Conservation (phyloP, 2,113 vertebrate genomes). For the Actenoides hombroni region DNA sequence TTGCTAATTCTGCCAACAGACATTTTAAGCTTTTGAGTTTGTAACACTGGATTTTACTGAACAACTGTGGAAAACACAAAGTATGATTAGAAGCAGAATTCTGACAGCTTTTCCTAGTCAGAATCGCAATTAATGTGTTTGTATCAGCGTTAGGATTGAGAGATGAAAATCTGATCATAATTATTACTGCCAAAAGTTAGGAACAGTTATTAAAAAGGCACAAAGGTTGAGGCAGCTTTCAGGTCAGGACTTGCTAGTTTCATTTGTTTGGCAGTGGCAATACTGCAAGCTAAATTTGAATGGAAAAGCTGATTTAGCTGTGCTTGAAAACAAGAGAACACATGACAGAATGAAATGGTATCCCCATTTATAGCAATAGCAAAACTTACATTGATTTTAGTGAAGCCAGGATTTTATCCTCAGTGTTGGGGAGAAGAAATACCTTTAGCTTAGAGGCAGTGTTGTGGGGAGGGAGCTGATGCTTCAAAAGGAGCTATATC, state of each 20-base stretch:
- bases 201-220: neutral
- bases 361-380: neutral
- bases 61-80: neutral
- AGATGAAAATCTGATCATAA: neutral
- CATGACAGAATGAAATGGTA: neutral
- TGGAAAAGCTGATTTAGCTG: neutral
- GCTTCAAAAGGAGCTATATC: neutral
- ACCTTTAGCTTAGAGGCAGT: neutral
- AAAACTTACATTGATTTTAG: neutral
- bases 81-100: neutral
- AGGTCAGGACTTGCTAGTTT: neutral
- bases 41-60: neutral
- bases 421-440: neutral
- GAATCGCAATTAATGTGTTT: neutral
- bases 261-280: neutral
- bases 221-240: neutral
- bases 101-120: neutral
- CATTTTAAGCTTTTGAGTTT: neutral
- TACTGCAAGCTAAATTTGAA: neutral
- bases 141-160: fast-evolving
- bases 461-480: neutral
- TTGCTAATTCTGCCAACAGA: neutral
- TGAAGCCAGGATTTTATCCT: neutral
- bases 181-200: neutral
- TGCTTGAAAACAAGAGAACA: neutral